A percentile compares a stretch with the other conserved stretches of the same genome.
phyloP scores from a whole-genome alignment of 2,888 invertebrate species.

The Nebria brevicollis region DNA sequence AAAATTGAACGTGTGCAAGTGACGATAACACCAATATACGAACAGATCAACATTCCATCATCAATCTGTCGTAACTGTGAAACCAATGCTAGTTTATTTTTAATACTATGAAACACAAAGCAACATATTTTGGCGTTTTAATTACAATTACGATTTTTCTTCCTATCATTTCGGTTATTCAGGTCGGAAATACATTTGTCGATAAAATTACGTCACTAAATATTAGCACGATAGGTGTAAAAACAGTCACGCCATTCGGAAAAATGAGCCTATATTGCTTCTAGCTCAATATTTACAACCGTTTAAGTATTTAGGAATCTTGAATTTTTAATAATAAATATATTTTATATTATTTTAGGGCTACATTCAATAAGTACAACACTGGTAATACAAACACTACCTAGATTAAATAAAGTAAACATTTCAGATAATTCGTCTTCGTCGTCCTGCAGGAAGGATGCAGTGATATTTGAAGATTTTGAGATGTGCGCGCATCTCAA shows the following conservation, averaged over 20 bases:
- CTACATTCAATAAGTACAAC: not conserved
- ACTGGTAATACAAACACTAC: not conserved
- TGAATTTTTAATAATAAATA: no score
- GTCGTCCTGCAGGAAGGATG: not conserved
- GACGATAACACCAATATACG: not conserved
- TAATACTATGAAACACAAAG: not conserved
- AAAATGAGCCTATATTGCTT: not conserved
- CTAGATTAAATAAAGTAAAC: not conserved
- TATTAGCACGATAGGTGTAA: not conserved
- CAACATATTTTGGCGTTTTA: not conserved
- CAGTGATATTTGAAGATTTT: not conserved
- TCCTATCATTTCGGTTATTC: not conserved
- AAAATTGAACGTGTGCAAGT: not conserved
- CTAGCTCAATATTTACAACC: no score
- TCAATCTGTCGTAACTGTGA: not conserved
- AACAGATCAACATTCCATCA: not conserved
- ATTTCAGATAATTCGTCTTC: not conserved
- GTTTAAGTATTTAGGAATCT: no score
- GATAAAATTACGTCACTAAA: not conserved
- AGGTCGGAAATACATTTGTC: not conserved
- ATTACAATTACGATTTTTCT: not conserved
- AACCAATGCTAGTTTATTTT: not conserved
- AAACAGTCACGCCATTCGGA: not conserved
- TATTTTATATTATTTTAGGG: no score
- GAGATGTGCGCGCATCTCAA: not conserved